Evolutionary conservation across 2,113 vertebrate genomes (phyloP), one percentile per base, ranked within the genome.

Genomic region (Gobius niger): DNA sequence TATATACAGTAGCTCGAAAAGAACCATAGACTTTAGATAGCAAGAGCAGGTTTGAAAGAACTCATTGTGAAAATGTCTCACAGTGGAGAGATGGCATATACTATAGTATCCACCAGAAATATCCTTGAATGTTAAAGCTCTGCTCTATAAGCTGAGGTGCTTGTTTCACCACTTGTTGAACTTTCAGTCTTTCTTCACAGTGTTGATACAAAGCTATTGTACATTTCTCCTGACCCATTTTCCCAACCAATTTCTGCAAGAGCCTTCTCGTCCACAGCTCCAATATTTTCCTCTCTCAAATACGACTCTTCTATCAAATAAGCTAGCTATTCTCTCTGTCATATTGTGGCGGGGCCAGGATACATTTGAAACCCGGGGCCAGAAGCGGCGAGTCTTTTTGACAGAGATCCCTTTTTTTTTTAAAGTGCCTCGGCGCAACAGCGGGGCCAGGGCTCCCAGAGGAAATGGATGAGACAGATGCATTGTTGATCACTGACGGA

Each of bases 401-500:
- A 83, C 68, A 78, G 70, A 63, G 68, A 77, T 71, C 68, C 72
- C 68, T 34, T 34, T 72, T 34, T 34, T 72, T 77, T 71, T 67
- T 80, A 56, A 74, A 19, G 46, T 52, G 67, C 72, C 75, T 67
- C 49, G 61, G 63, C 57, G 54, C 16, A 19, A 54, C 61, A 19
- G 11, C 41, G 24, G 18, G 52, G 8, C 52, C 18, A 54, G 9
- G 12, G 52, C 52, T 10, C 9, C 18, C 50, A 77, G 24, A 34
- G 71, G 83, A 81, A 78, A 70, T 49, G 59, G 62, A 82, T 65
- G 66, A 83, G 73, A 83, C 81, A 68, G 63, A 73, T 70, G 73
- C 72, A 82, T 86, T 89, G 85, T 85, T 74, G 70, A 44, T 56
- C 18, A 47, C 47, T 77, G 72, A 85, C 79, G 49, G 69, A 62